Evolutionary conservation across 2,888 invertebrate species (phyloP).

Genomic region (Calameuta idolon): DNA sequence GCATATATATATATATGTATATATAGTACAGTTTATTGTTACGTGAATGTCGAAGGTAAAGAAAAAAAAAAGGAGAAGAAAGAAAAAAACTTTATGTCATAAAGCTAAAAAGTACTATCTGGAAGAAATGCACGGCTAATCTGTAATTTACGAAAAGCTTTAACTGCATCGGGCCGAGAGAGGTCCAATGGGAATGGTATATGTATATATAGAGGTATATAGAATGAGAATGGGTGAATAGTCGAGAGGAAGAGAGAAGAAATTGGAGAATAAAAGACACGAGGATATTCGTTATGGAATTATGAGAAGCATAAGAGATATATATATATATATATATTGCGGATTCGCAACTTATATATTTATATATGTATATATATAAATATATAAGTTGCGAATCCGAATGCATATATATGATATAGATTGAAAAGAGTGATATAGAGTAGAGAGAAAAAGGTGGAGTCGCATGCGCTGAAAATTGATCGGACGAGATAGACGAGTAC

Average conservation of each 20-base stretch:
- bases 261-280: too few relatives aligned
- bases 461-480: constrained; percentile 17
- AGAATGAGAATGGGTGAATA: neutral
- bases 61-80: constrained; percentile 25
- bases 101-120: constrained; percentile 20
- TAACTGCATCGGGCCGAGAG: constrained; percentile 45
- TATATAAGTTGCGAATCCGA: too few relatives aligned
- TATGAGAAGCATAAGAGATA: too few relatives aligned
- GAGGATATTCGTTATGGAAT: too few relatives aligned
- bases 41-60: constrained; percentile 29
- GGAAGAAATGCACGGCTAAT: constrained; percentile 5
- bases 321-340: too few relatives aligned
- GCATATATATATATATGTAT: constrained; percentile 14
- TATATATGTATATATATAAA: too few relatives aligned
- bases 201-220: neutral
- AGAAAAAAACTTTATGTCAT: constrained; percentile 34
- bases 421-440: too few relatives aligned
- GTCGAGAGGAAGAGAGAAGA: neutral
- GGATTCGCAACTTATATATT: too few relatives aligned
- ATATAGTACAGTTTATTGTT: constrained; percentile 11
- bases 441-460: too few relatives aligned
- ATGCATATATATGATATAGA: too few relatives aligned
- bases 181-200: too few relatives aligned
- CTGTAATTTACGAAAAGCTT: constrained; percentile 50
- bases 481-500: neutral